phyloP scores from a whole-genome alignment of 2,797 vertebrate species.

The Calcarius lapponicus region DNA sequence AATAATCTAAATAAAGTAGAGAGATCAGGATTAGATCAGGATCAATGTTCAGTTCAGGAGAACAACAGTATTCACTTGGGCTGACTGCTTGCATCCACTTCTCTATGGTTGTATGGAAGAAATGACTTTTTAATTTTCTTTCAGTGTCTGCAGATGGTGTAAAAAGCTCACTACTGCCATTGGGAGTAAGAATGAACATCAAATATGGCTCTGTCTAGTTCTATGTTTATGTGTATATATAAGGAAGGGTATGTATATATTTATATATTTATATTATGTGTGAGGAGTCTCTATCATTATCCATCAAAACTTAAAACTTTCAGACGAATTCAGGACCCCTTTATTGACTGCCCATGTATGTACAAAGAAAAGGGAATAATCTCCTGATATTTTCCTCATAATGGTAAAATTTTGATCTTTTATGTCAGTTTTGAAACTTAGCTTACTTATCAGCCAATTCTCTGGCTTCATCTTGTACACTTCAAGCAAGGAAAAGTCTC shows the following conservation, averaged over 20 bases:
- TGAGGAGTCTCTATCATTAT: background rate
- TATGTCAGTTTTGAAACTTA: background rate
- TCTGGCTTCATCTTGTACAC: background rate
- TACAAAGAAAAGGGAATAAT: background rate
- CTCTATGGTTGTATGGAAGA: background rate
- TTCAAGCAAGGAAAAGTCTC: background rate
- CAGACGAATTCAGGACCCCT: background rate
- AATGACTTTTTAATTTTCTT: background rate
- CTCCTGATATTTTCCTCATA: background rate
- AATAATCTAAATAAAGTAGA: background rate
- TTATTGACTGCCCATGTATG: background rate
- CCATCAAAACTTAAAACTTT: background rate
- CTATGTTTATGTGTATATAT: rapidly evolving
- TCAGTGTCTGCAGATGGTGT: background rate
- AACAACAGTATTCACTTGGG: background rate
- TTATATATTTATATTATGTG: background rate
- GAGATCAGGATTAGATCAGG: background rate
- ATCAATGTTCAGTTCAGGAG: background rate
- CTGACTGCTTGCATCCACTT: background rate
- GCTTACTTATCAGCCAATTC: background rate
- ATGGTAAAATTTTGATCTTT: background rate
- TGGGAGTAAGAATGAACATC: background rate
- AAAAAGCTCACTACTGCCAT: background rate
- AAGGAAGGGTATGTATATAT: background rate
- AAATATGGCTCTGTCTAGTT: background rate